These are phyloP conservation scores for Neodon shergylaensis DNA, from an alignment of 2,113 vertebrate genomes.

Conservation along the genomic window DNA sequence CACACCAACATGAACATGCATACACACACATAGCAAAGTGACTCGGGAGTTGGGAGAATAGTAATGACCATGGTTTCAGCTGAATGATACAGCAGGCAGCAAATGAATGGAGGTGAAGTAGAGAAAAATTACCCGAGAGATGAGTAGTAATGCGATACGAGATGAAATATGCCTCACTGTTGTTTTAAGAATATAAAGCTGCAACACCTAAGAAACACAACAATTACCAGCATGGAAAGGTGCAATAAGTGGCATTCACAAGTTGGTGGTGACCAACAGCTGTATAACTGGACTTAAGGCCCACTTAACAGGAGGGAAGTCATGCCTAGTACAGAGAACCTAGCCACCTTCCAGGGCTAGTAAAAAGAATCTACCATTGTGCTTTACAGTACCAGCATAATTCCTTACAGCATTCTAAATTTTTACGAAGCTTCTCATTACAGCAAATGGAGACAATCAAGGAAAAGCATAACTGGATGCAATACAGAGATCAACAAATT, in stretches of 20 bases:
- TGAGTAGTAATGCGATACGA: neutral
- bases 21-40: neutral
- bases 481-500: neutral
- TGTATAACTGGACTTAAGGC: neutral
- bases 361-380: neutral
- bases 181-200: neutral
- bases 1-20: neutral
- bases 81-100: neutral
- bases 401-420: neutral
- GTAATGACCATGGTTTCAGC: neutral
- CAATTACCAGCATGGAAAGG: neutral
- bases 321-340: neutral
- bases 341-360: neutral
- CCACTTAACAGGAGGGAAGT: neutral
- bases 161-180: neutral
- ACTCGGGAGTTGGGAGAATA: neutral
- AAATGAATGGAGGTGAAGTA: neutral
- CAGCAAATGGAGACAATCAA: neutral
- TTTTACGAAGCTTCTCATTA: neutral
- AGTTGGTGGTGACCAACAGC: neutral
- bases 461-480: neutral
- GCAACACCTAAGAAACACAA: neutral
- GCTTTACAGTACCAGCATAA: neutral
- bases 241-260: neutral
- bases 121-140: neutral